Conservation (phyloP, 35 echinoderm and acorn worm species). For the Apostichopus parvimensis region DNA sequence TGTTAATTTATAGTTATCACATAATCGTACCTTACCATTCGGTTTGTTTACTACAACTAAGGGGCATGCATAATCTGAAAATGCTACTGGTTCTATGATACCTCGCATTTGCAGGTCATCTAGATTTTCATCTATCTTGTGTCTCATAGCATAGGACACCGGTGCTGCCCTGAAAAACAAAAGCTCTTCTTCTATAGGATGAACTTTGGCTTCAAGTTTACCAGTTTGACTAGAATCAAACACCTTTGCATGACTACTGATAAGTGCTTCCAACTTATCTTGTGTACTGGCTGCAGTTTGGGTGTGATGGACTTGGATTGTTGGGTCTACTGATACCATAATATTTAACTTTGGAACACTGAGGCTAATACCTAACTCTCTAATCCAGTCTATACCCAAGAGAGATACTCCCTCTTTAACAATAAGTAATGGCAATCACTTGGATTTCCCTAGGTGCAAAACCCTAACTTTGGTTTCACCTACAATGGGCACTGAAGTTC, state of each 20-base stretch:
- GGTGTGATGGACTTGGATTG: no score
- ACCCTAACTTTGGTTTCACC: background rate
- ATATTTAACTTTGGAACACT: background rate
- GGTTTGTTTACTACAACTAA: constrained; percentile 60
- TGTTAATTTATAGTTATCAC: constrained; percentile 71
- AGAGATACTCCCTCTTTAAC: constrained; percentile 19
- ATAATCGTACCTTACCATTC: constrained; percentile 38
- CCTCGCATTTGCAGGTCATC: constrained; percentile 32
- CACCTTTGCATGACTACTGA: background rate
- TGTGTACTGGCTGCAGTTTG: no score
- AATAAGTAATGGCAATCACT: background rate
- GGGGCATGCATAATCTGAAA: constrained; percentile 55
- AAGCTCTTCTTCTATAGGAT: constrained; percentile 26
- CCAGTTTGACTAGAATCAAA: constrained; percentile 18
- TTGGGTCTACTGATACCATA: no score
- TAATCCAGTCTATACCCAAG: constrained; percentile 31
- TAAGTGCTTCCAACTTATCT: background rate
- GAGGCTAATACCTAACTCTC: background rate
- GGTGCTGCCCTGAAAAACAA: constrained; percentile 58
- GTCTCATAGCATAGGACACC: constrained; percentile 59
- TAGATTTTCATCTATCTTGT: constrained; percentile 40
- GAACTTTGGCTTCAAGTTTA: constrained; percentile 36
- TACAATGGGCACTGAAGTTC: constrained; percentile 14
- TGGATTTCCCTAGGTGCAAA: background rate
- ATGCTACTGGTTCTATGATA: constrained; percentile 68